Evolutionary conservation across 2,113 vertebrate species (phyloP), one percentile per base, ranked within the genome.

Genomic region (Lagopus leucura): DNA sequence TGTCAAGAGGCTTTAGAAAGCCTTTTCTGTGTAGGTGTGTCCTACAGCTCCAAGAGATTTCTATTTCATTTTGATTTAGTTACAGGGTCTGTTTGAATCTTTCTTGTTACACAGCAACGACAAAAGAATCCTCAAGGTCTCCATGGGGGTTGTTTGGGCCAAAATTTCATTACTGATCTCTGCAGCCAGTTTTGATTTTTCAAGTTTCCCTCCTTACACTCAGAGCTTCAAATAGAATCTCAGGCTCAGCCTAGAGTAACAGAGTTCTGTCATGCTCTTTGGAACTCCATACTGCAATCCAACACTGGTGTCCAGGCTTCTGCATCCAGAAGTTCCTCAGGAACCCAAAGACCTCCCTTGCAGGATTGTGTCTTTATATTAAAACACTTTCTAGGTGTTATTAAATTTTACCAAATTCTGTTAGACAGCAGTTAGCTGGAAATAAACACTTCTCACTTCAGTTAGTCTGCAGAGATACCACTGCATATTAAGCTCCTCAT

Each of bases 11-110:
- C 89, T 94, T 92, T 52, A 81, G 2, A 75, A 57, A 22, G 16
- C 20, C 7, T 94, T 73, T 54, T 93, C 88, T 83, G 40, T 82
- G 82, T 77, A 83, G 88, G 82, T 71, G 43, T n/a, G 48, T 88
- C 96, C 96, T 89, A 76, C 81, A 82, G 66, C 80, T 86, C 67
- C 34, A 84, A 32, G 47, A 22, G 54, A 47, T 74, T 60, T 90
- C 60, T 80, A 24, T 61, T 94, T 88, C 52, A 79, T 86, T 38
- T 73, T 86, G 32, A 42, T 19, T 89, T 88, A 38, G 24, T 54
- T 88, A 64, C 38, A 85, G 40, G 36, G 92, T 91, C 82, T 45
- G 3, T 75, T 86, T 79, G 64, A 80, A 40, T 17, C 25, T 16
- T 85, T 52, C 61, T 55, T 84, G 58, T 63, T 43, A 36, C 24